These are phyloP conservation scores for Phortica okadai DNA, from an alignment of 2,888 invertebrate genomes.

Conservation along the genomic window DNA sequence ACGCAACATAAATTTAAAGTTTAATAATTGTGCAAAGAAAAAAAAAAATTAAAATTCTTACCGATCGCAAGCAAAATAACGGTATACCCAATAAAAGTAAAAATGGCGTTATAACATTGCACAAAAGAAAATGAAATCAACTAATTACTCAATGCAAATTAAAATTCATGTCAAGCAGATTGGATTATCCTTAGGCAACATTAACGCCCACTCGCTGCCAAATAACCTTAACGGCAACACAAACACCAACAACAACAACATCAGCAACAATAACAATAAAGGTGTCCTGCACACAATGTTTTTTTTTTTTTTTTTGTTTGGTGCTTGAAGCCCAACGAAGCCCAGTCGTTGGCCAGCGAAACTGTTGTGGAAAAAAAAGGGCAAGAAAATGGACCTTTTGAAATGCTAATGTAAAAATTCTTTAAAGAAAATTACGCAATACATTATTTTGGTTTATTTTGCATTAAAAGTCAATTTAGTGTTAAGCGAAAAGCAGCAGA, in stretches of 20 bases:
- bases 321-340: neutral
- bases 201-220: conserved; percentile 63
- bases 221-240: conserved; percentile 49
- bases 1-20: no score
- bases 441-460: conserved; percentile 72
- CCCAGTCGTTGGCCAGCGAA: neutral
- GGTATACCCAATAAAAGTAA: conserved; percentile 4
- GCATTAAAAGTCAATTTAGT: conserved; percentile 72
- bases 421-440: conserved; percentile 72
- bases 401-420: conserved; percentile 72
- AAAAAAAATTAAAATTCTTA: no score
- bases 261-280: conserved; percentile 34
- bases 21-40: no score
- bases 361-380: neutral
- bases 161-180: conserved; percentile 72
- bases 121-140: conserved; percentile 58
- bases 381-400: conserved; percentile 59
- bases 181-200: conserved; percentile 72
- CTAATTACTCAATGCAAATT: conserved; percentile 73
- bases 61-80: conserved; percentile 27
- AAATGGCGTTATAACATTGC: neutral
- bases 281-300: neutral
- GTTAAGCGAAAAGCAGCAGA: conserved; percentile 55
- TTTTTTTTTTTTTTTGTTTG: neutral
- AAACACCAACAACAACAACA: conserved; percentile 39